Evolutionary conservation across 2,113 vertebrate genomes (phyloP).

Genomic region (Zosterops pallidus): DNA sequence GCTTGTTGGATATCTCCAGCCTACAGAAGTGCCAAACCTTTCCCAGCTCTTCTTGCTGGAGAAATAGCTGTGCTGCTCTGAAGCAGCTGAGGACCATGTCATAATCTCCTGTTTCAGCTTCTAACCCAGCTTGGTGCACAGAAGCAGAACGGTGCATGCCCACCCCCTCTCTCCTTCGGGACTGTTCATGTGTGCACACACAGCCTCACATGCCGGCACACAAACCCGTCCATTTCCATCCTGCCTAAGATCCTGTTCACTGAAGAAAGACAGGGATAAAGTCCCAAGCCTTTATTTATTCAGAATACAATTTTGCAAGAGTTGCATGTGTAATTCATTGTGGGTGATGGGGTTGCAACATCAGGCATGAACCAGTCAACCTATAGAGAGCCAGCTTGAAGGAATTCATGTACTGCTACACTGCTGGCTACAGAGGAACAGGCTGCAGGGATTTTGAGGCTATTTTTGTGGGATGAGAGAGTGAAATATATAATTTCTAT

Average conservation of each 20-base stretch:
- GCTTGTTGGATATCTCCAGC: background rate
- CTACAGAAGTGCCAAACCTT: background rate
- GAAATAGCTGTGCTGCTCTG: background rate
- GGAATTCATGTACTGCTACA: background rate
- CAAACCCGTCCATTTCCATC: background rate
- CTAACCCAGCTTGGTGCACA: background rate
- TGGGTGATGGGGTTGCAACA: background rate
- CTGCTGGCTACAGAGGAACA: background rate
- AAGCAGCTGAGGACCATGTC: background rate
- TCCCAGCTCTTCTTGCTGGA: background rate
- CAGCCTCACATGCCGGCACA: background rate
- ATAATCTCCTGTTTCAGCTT: background rate
- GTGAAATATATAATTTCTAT: background rate
- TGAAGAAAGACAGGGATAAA: background rate
- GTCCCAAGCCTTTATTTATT: background rate
- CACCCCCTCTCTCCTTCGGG: background rate
- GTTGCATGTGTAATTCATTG: background rate
- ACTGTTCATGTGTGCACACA: background rate
- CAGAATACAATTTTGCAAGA: conserved; percentile 8
- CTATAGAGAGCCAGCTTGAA: background rate
- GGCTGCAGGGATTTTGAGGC: background rate
- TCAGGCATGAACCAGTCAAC: background rate
- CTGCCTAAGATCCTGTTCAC: background rate
- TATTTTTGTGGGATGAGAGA: background rate
- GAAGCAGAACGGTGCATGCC: background rate